Evolutionary conservation across 2,888 invertebrate genomes (phyloP).

Genomic region (Anticlea derivata): DNA sequence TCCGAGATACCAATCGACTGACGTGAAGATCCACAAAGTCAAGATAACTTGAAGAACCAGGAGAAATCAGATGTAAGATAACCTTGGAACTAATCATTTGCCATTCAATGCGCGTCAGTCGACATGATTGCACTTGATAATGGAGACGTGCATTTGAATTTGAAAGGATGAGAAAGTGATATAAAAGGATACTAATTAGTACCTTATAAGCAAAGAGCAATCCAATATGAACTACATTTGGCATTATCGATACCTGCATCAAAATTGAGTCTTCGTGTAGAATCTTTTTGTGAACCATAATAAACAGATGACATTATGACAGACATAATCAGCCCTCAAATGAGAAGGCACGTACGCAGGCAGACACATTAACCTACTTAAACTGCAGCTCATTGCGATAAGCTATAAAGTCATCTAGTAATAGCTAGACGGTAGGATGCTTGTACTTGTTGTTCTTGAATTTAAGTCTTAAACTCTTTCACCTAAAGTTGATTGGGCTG

Average conservation of each 20-base stretch:
- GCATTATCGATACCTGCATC: no score
- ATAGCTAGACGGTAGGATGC: background rate
- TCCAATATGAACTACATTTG: no score
- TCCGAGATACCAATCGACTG: slow-evolving; percentile 70
- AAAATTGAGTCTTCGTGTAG: no score
- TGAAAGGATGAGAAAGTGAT: slow-evolving; percentile 19
- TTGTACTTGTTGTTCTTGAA: background rate
- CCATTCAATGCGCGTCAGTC: slow-evolving; percentile 42
- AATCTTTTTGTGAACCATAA: no score
- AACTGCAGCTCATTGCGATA: background rate
- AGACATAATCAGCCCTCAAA: background rate
- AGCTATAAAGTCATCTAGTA: background rate
- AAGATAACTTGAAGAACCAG: slow-evolving; percentile 40
- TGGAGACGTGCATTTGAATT: slow-evolving; percentile 27
- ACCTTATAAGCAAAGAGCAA: no score
- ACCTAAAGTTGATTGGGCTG: slow-evolving; percentile 18
- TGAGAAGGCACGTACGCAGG: background rate
- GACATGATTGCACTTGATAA: slow-evolving; percentile 32
- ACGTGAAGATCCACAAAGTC: slow-evolving; percentile 71
- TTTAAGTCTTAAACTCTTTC: background rate
- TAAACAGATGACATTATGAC: no score
- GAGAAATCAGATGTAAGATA: slow-evolving; percentile 48
- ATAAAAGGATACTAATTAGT: slow-evolving; percentile 8
- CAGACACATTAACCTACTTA: slow-evolving; percentile 5
- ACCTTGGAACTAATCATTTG: slow-evolving; percentile 42